A percentile compares a stretch with the other conserved stretches of the same genome.
Evolutionary conservation across 2,113 vertebrate genomes (phyloP).

Genomic region (Eudorcas thomsonii): DNA sequence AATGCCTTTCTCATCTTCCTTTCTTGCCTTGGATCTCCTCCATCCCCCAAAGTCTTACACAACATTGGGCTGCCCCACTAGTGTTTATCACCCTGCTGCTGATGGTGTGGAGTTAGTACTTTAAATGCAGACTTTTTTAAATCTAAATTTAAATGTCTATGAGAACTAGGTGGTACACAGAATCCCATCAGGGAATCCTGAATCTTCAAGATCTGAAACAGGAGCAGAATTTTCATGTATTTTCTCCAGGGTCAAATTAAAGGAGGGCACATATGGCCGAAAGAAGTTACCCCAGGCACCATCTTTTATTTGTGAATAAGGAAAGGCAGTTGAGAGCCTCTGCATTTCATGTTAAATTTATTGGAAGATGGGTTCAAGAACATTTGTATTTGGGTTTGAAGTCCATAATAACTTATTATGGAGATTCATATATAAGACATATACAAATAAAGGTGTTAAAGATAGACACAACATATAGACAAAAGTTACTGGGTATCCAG

Average conservation of each 20-base stretch:
- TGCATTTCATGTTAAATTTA: background rate
- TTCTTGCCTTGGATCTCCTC: background rate
- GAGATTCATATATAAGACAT: background rate
- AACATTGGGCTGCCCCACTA: background rate
- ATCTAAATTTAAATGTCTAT: slow-evolving; percentile 10
- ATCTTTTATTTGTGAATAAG: background rate
- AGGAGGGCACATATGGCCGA: background rate
- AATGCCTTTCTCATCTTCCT: background rate
- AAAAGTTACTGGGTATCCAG: background rate
- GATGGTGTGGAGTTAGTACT: background rate
- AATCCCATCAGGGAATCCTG: background rate
- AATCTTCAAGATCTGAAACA: background rate
- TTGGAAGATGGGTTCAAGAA: background rate
- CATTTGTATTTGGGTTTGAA: background rate
- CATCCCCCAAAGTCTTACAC: rapidly evolving
- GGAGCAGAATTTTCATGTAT: background rate
- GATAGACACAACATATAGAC: background rate
- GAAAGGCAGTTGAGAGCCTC: background rate
- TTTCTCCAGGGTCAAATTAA: background rate
- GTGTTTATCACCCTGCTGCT: background rate
- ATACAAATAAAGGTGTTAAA: background rate
- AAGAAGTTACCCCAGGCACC: background rate
- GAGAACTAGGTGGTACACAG: background rate
- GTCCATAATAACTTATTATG: background rate
- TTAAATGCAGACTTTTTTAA: background rate